These are phyloP conservation scores for Halictus quadricinctus DNA, from an alignment of 2,888 invertebrate genomes.

Conservation along the genomic window DNA sequence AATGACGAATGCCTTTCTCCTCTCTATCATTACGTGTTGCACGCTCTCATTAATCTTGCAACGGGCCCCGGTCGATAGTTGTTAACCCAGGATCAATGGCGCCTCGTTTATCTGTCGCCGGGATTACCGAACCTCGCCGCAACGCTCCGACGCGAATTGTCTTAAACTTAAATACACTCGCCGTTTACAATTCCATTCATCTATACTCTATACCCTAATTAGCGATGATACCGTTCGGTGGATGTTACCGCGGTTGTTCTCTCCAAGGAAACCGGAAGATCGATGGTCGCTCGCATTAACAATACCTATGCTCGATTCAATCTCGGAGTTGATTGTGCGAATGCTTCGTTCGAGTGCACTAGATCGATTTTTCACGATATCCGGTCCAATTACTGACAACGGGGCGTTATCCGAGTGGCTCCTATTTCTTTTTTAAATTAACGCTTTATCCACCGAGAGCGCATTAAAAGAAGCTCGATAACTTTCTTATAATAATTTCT, in stretches of 20 bases:
- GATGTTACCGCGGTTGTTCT: constrained; percentile 24
- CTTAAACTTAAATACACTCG: constrained; percentile 44
- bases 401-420: not conserved
- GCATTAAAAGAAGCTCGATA: not conserved
- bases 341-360: constrained; percentile 7
- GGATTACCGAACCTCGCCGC: constrained; percentile 51
- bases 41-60: constrained; percentile 63
- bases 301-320: constrained; percentile 30
- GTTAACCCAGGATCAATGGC: constrained; percentile 65
- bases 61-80: constrained; percentile 55
- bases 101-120: constrained; percentile 52
- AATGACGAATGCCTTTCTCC: constrained; percentile 57
- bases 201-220: constrained; percentile 31
- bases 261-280: constrained; percentile 45
- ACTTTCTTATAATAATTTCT: fast-evolving
- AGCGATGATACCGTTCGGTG: constrained; percentile 24
- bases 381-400: not conserved
- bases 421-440: not conserved
- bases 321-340: not conserved
- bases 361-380: constrained; percentile 24
- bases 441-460: not conserved
- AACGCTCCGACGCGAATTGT: constrained; percentile 27
- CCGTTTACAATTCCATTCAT: constrained; percentile 35
- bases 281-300: constrained; percentile 30
- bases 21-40: constrained; percentile 44